A percentile compares a stretch with the other conserved stretches of the same genome.
These are phyloP conservation scores for Ciona savignyi DNA, from an alignment of 23 tunicate species.

Conservation along the genomic window DNA sequence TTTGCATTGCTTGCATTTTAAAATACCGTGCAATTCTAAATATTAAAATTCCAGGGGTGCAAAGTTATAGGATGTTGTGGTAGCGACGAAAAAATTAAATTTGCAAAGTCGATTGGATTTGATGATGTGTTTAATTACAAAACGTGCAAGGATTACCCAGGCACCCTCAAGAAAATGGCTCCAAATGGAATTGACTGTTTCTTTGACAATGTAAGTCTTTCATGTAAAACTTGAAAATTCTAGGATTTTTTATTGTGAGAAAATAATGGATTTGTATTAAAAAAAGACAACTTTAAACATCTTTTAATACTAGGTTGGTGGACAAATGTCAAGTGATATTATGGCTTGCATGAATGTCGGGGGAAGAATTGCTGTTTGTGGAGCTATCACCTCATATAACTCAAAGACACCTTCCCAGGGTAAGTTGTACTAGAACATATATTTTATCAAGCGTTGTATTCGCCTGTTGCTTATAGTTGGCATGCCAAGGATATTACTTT, in stretches of 20 bases:
- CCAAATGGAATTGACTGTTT: constrained; percentile 90
- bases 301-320: constrained; percentile 47
- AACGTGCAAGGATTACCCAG: constrained; percentile 32
- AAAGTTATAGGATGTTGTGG: constrained; percentile 49
- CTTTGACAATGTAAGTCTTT: constrained; percentile 69
- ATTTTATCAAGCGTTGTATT: no score
- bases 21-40: no score
- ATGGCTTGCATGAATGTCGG: constrained; percentile 34
- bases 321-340: constrained; percentile 45
- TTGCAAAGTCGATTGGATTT: constrained; percentile 56
- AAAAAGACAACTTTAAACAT: neutral
- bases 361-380: constrained; percentile 71
- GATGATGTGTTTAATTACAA: constrained; percentile 89
- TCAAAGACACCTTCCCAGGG: constrained; percentile 17
- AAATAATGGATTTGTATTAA: neutral
- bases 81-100: constrained; percentile 21
- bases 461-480: no score
- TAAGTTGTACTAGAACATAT: no score
- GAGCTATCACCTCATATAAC: constrained; percentile 33
- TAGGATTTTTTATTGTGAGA: neutral
- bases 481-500: no score
- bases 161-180: constrained; percentile 50
- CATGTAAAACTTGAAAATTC: neutral
- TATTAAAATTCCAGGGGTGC: constrained; percentile 28
- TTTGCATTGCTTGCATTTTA: no score